A percentile compares a stretch with the other conserved stretches of the same genome.
These are phyloP conservation scores for Nymphalis io DNA, from an alignment of 1,140 invertebrate genomes.

Conservation along the genomic window DNA sequence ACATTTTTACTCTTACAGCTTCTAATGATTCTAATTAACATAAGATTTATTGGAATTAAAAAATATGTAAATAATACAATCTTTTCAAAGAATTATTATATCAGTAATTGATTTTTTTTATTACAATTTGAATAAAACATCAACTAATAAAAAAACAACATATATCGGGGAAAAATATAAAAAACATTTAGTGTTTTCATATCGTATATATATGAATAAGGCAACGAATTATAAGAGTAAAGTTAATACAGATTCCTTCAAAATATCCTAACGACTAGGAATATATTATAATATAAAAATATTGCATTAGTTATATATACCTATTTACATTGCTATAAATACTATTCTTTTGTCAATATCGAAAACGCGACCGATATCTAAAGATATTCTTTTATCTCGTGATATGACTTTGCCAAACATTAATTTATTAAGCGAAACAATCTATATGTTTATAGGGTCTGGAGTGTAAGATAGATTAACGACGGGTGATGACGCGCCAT, in stretches of 20 bases:
- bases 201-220: background rate
- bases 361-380: conserved; percentile 42
- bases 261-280: conserved; percentile 24
- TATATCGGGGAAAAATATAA: background rate
- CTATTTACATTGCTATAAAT: conserved; percentile 51
- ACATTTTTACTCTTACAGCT: background rate
- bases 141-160: background rate
- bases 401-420: conserved; percentile 43
- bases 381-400: conserved; percentile 41
- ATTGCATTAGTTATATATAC: conserved; percentile 48
- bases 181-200: background rate
- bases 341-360: conserved; percentile 30
- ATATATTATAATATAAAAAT: conserved; percentile 49
- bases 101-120: background rate
- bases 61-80: background rate
- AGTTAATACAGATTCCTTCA: conserved; percentile 12
- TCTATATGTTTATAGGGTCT: conserved; percentile 72
- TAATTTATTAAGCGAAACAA: conserved; percentile 29
- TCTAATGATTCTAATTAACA: background rate
- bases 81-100: background rate
- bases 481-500: conserved; percentile 71
- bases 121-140: background rate
- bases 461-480: conserved; percentile 62
- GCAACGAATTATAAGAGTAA: conserved; percentile 9
- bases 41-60: background rate